Percentiles rank a stretch among this genome's conserved stretches.
phyloP scores from a whole-genome alignment of 2,888 invertebrate species.

The Amphipoea lucens region DNA sequence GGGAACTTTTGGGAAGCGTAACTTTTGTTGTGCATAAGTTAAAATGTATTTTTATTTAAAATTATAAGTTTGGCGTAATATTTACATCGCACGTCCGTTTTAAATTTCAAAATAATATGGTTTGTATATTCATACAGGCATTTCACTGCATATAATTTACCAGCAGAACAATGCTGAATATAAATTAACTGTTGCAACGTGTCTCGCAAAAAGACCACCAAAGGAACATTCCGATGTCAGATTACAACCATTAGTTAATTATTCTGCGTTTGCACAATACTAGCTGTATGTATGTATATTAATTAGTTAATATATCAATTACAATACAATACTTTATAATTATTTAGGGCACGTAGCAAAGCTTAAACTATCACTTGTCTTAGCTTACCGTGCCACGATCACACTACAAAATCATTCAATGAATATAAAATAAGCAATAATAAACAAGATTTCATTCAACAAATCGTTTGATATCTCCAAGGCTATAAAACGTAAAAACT shows the following conservation, averaged over 20 bases:
- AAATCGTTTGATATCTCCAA: conserved; percentile 4
- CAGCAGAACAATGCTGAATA: conserved; percentile 38
- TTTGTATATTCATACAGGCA: conserved; percentile 13
- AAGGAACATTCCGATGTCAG: conserved; percentile 15
- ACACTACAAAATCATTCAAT: background rate
- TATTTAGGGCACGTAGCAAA: background rate
- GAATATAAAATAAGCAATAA: background rate
- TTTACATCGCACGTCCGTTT: background rate
- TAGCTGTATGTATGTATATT: background rate
- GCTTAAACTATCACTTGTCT: background rate
- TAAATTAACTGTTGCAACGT: conserved; percentile 14
- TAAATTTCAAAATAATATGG: conserved; percentile 1
- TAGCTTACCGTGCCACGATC: background rate
- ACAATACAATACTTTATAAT: background rate
- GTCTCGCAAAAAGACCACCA: background rate
- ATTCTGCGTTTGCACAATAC: conserved; percentile 12
- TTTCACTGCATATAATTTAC: conserved; percentile 23
- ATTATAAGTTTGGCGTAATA: background rate
- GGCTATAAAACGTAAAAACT: conserved; percentile 14
- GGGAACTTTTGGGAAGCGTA: background rate
- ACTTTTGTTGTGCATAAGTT: conserved; percentile 25
- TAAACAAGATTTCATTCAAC: background rate
- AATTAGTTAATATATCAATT: background rate
- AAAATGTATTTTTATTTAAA: background rate
- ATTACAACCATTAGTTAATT: conserved; percentile 28